Conservation (phyloP, 2,888 invertebrate genomes). For the Drosophila anomelani region DNA sequence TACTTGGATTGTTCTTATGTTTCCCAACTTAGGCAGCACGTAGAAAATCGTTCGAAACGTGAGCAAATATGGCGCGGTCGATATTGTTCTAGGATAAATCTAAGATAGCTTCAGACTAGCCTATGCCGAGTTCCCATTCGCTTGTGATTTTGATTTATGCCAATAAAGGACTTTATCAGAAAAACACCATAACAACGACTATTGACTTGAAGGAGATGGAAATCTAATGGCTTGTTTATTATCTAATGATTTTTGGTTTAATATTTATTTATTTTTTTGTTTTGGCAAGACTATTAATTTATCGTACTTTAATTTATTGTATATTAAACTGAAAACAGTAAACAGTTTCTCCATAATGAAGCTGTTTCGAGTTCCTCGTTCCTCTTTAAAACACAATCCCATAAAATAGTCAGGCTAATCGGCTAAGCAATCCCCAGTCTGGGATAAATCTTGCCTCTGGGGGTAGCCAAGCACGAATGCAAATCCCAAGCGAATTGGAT, state of each 20-base stretch:
- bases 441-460: constrained; percentile 34
- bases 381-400: constrained; percentile 24
- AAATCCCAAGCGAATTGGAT: constrained; percentile 43
- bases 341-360: not conserved
- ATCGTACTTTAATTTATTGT: not conserved
- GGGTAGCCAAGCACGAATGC: constrained; percentile 5
- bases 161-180: constrained; percentile 76
- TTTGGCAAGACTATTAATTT: not conserved
- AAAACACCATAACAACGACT: not conserved
- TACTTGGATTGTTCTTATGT: constrained; percentile 54
- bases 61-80: constrained; percentile 68
- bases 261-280: not conserved
- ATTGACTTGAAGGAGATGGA: not conserved
- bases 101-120: constrained; percentile 39
- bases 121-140: constrained; percentile 32
- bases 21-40: constrained; percentile 58
- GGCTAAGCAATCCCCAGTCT: constrained; percentile 21
- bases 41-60: constrained; percentile 63
- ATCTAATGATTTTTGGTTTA: not conserved
- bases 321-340: too few species aligned
- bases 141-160: constrained; percentile 55
- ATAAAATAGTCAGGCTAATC: constrained; percentile 33
- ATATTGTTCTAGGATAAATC: constrained; percentile 45
- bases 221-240: not conserved
- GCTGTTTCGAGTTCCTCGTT: not conserved